Base-by-base conservation (phyloP, 2,888 invertebrate genomes). In the Myopa tessellatipennis region DNA sequence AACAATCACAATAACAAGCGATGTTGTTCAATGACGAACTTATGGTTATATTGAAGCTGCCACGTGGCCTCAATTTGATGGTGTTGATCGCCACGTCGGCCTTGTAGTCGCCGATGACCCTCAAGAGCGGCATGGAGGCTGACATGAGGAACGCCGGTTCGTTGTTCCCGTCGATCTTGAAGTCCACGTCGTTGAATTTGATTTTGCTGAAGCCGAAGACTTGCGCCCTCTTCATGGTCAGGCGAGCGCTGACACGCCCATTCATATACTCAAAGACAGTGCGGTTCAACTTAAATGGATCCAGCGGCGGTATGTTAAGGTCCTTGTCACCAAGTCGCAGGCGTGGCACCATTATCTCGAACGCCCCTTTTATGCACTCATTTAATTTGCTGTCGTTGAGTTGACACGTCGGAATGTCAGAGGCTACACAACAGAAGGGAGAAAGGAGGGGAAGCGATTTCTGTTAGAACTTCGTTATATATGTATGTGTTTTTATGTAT, bases 41-140 rank as follows among this genome's bases (percentile, higher is more conserved):
- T 90, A 93, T 91, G 38, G 91, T 91, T 3, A 91, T 88, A 83
- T 91, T 91, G 83, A 92, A 92, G 38, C 89, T 87, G 14, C 93
- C 93, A 75, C 90, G 89, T 38, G 94, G 93, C 77, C 91, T 91
- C 71, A 94, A 83, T 75, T 91, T 91, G 79, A 93, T 88, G 26
- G 91, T 88, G 80, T 93, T 93, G 71, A 93, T 89, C 67, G 90
- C 87, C 60, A 94, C 92, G 76, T 92, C 91, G 0, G 92, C 93
- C 81, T 91, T 90, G 85, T 93, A 94, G n/a, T 90, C 88, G 1
- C 93, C 93, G 52, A 90, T 90, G 7, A 92, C 86, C 55, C 88
- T 86, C 16, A 93, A 84, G 80, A 89, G 89, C 3, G 93, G 92
- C 63, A 92, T 85, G 16, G 89, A 89, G 73, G 92, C 83, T 77